Conservation (phyloP, 2,888 invertebrate genomes). For the Tromatobia lineatoria region DNA sequence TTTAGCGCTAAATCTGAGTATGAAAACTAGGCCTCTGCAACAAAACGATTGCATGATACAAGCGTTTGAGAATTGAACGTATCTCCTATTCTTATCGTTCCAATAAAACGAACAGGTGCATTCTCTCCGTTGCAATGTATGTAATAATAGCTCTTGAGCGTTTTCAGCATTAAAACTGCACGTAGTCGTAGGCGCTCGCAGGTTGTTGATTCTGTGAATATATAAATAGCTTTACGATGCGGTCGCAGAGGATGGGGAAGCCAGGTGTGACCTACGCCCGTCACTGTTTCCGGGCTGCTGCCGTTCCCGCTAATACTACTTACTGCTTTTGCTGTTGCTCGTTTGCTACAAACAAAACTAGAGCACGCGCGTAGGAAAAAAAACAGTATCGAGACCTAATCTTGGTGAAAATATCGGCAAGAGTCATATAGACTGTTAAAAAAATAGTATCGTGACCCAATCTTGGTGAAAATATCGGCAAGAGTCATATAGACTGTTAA, state of each 20-base stretch:
- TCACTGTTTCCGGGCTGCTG: constrained; percentile 70
- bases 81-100: constrained; percentile 32
- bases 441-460: too few species aligned
- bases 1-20: constrained; percentile 37
- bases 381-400: too few species aligned
- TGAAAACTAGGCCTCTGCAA: constrained; percentile 45
- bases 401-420: too few species aligned
- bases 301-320: constrained; percentile 35
- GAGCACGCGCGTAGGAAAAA: constrained; percentile 53
- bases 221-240: constrained; percentile 71
- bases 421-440: too few species aligned
- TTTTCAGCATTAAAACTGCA: constrained; percentile 30
- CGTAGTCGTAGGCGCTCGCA: constrained; percentile 39
- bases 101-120: constrained; percentile 54
- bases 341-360: constrained; percentile 69
- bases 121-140: constrained; percentile 30
- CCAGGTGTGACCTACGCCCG: constrained; percentile 77
- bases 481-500: too few species aligned
- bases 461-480: too few species aligned
- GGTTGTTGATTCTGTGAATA: constrained; percentile 67
- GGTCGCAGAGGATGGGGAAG: constrained; percentile 63
- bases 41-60: constrained; percentile 14
- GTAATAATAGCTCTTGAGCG: constrained; percentile 19
- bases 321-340: constrained; percentile 19
- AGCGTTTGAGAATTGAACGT: constrained; percentile 10